These are phyloP conservation scores for Phyllopteryx taeniolatus DNA, from an alignment of 2,113 vertebrate species.

Conservation along the genomic window DNA sequence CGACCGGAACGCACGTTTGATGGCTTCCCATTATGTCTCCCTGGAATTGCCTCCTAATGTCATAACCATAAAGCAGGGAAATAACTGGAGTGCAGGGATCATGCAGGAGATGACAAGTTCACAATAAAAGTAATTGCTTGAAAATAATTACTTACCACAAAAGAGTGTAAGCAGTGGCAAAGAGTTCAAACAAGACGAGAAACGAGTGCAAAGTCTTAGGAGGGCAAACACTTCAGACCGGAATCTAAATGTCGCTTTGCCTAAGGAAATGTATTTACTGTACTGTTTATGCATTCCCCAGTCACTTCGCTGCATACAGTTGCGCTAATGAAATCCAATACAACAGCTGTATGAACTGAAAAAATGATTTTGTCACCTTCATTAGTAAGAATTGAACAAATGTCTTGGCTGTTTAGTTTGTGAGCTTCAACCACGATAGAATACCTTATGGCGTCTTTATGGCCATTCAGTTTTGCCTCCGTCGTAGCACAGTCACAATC, in stretches of 20 bases:
- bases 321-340: background rate
- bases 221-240: background rate
- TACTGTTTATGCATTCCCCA: background rate
- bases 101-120: background rate
- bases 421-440: background rate
- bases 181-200: background rate
- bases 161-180: background rate
- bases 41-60: constrained; percentile 25
- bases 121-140: constrained; percentile 8
- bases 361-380: too few species aligned
- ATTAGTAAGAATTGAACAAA: background rate
- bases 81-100: constrained; percentile 12
- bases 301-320: background rate
- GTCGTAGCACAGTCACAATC: too few species aligned
- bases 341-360: background rate
- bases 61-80: constrained; percentile 4
- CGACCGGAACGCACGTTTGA: constrained; percentile 5
- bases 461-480: background rate
- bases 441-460: background rate
- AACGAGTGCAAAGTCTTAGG: background rate
- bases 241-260: background rate
- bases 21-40: constrained; percentile 31
- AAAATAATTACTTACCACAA: background rate
- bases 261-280: background rate
- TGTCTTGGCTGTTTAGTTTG: background rate